Conservation (phyloP, 2,113 vertebrate genomes). For the Nansenia antarctica region DNA sequence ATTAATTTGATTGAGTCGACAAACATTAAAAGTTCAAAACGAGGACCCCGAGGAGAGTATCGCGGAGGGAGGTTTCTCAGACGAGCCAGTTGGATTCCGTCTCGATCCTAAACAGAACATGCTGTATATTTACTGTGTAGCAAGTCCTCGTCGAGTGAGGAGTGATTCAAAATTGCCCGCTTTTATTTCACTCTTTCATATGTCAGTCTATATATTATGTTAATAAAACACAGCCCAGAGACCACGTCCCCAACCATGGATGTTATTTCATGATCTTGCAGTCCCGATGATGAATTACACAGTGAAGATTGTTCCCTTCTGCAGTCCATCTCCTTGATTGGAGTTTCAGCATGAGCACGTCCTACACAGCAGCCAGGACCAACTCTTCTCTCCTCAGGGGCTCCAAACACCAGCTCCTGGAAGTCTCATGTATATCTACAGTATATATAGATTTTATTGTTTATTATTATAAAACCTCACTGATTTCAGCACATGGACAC, state of each 20-base stretch:
- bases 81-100: conserved; percentile 57
- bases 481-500: neutral
- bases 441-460: neutral
- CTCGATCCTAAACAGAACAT: conserved; percentile 21
- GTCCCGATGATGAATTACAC: conserved; percentile 52
- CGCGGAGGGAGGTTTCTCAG: conserved; percentile 15
- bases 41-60: conserved; percentile 27
- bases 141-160: conserved; percentile 8
- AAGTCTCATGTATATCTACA: neutral
- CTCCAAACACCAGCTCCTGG: neutral
- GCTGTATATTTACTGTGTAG: neutral
- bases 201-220: conserved; percentile 5
- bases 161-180: conserved; percentile 13
- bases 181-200: conserved; percentile 43
- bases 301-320: conserved; percentile 46
- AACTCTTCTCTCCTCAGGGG: too few relatives aligned
- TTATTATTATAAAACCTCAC: neutral
- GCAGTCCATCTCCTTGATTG: conserved; percentile 50
- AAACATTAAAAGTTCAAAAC: conserved; percentile 43
- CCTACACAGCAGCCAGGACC: neutral
- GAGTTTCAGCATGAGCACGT: neutral
- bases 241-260: conserved; percentile 32
- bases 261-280: conserved; percentile 35
- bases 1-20: conserved; percentile 59
- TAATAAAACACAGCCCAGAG: conserved; percentile 51